Evolutionary conservation across 2,797 vertebrate genomes (phyloP), one percentile per base, ranked within the genome.

Genomic region (Rallus crepitans): DNA sequence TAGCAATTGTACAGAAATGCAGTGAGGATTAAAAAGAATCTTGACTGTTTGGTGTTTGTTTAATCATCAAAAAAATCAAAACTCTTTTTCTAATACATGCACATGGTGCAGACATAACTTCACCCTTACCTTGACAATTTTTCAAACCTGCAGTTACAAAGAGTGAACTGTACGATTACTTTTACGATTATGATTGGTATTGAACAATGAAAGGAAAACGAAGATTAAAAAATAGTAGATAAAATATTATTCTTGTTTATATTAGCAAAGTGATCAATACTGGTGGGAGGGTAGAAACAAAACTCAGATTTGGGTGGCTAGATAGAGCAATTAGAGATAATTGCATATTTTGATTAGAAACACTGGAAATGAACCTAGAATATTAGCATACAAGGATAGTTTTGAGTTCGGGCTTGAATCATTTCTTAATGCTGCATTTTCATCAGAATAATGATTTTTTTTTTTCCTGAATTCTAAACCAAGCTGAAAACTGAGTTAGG

Each of bases 381-480:
- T 81, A 47, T 53, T 40, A 70, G n/a, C 8, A 45, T 3, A 17
- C 13, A 59, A 72, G 12, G 42, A 56, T 23, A 25, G 45, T 19
- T 83, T 45, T 64, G 30, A 63, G 20, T 64, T 69, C 9, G 47
- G n/a, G 12, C 47, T 33, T 57, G 10, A 42, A 65, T 60, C 0
- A 78, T 68, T 88, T 68, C 66, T 37, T 57, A 33, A 57, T 57
- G 17, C 23, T 72, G 10, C 24, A 23, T 19, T 85, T 81, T 42
- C 3, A 4, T 19, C 13, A 1, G 0, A 42, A 80, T n/a, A 48
- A 52, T 23, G 3, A 19, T 4, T 1, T 9, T 30, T 63, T 69
- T 1, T 15, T 69, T 81, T 37, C 33, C 35, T 77, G 30, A 55
- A 55, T 33, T 80, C 31, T 53, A 33, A 89, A 70, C 33, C 16